A percentile compares a stretch with the other conserved stretches of the same genome.
Conservation (phyloP, 2,888 invertebrate species). For the Orthosia cruda region DNA sequence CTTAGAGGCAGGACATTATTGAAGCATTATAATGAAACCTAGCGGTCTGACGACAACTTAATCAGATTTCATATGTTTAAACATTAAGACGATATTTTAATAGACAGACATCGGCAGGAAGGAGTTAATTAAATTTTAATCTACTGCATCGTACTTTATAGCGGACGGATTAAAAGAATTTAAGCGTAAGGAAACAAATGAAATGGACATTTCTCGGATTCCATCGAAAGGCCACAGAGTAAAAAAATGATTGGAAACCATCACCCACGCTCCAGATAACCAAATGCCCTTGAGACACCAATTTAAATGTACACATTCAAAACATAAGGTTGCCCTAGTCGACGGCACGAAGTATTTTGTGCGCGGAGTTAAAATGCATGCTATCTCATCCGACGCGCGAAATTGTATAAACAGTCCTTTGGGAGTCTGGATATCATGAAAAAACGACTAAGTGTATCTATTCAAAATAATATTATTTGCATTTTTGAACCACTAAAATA, state of each 20-base stretch:
- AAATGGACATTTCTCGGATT: constrained; percentile 12
- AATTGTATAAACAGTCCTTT: no score
- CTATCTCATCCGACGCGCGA: no score
- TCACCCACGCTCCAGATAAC: constrained; percentile 60
- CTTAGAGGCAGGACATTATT: constrained; percentile 70
- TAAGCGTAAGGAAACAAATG: constrained; percentile 1
- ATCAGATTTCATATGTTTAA: constrained; percentile 64
- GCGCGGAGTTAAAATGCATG: no score
- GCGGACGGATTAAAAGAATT: constrained; percentile 27
- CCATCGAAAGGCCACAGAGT: background rate
- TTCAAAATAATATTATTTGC: no score
- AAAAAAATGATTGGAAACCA: constrained; percentile 33
- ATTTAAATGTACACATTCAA: constrained; percentile 54
- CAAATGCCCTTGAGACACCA: constrained; percentile 58
- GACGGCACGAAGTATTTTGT: no score
- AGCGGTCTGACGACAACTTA: constrained; percentile 72
- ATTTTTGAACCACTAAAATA: no score
- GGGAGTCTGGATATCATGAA: no score
- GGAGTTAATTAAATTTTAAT: constrained; percentile 41
- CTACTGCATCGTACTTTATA: constrained; percentile 11
- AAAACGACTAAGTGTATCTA: no score
- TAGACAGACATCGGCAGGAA: constrained; percentile 31
- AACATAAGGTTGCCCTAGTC: no score
- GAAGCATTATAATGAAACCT: constrained; percentile 69
- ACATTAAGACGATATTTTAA: constrained; percentile 48